Evolutionary conservation across 2,797 vertebrate genomes (phyloP), one percentile per base, ranked within the genome.

Genomic region (Melanogrammus aeglefinus): DNA sequence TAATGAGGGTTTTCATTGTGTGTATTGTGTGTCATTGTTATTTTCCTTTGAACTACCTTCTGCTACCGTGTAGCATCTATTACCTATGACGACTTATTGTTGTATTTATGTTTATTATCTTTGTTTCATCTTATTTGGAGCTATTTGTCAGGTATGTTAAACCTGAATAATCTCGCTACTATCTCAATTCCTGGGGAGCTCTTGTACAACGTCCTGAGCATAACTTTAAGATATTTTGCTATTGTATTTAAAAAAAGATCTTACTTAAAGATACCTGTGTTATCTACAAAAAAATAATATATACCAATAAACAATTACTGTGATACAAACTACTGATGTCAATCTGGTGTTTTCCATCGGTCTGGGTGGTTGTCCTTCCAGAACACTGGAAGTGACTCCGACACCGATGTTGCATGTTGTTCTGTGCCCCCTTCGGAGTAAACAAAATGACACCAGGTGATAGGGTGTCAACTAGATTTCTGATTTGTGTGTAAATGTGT

Each of bases 31-130:
- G 18, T 8, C 2, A 6, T 6, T 9, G 63, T 27, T 70, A 3
- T 70, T 71, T 71, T 31, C 13, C 16, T 70, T 27, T 27, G 66
- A 12, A 13, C 5, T 33, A 31, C 69, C 69, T 31, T 71, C 69
- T 29, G 69, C 69, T 71, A 71, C 69, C 13, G 69, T 71, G 69
- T 71, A 71, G 69, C 69, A 14, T 10, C 29, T 71, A 70, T 29
- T 70, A 70, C 27, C 66, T 29, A 27, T 70, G 7, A 24, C 66
- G n/a, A 24, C n/a, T 70, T 12, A 27, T 29, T 24, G 12, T 71
- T 71, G 24, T 71, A 29, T 33, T 71, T 29, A 29, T 71, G 69
- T 71, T 71, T 13, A 33, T 71, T 31, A 29, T 13, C 29, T 71
- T 29, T 5, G 69, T 71, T 71, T 71, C 57, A n/a, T 63, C n/a